These are phyloP conservation scores for Hozukius guyotensis DNA, from an alignment of 2,797 vertebrate genomes.

Conservation along the genomic window DNA sequence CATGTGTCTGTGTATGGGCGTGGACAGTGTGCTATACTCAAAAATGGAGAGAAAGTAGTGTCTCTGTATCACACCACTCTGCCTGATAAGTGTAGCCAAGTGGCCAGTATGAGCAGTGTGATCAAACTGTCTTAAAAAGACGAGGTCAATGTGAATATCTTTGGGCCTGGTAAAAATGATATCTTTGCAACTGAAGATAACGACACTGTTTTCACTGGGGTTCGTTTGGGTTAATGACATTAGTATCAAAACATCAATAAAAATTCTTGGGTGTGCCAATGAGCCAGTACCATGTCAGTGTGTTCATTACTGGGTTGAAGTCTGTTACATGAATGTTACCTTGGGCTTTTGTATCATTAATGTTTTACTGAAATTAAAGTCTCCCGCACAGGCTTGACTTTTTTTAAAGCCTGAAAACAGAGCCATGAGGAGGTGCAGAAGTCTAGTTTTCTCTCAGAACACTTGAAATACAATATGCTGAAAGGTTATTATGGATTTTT, in stretches of 20 bases:
- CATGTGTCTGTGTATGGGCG: slow-evolving; percentile 37
- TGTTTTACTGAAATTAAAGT: background rate
- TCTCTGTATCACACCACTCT: slow-evolving; percentile 56
- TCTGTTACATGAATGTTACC: background rate
- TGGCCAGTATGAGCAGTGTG: slow-evolving; percentile 56
- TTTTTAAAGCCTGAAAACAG: too few species aligned
- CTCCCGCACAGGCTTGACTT: too few species aligned
- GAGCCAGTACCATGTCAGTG: background rate
- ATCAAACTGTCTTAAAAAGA: slow-evolving; percentile 35
- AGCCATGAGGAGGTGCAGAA: too few species aligned
- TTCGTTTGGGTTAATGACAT: slow-evolving; percentile 33
- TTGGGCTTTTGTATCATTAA: background rate
- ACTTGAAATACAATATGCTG: too few species aligned
- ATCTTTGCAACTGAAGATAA: slow-evolving; percentile 63
- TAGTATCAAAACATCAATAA: background rate
- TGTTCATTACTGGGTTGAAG: background rate
- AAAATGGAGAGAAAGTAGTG: slow-evolving; percentile 40
- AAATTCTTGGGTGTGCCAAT: background rate
- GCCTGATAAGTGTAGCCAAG: slow-evolving; percentile 53
- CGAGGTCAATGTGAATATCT: slow-evolving; percentile 44
- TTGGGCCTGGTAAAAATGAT: slow-evolving; percentile 44
- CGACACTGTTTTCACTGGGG: slow-evolving; percentile 60
- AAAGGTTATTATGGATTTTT: too few species aligned
- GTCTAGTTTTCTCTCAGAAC: too few species aligned
- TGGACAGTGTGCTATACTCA: slow-evolving; percentile 38